Evolutionary conservation across 64 coral and sea anemone species (phyloP), one percentile per base, ranked within the genome.

Genomic region (Astreopora myriophthalma): DNA sequence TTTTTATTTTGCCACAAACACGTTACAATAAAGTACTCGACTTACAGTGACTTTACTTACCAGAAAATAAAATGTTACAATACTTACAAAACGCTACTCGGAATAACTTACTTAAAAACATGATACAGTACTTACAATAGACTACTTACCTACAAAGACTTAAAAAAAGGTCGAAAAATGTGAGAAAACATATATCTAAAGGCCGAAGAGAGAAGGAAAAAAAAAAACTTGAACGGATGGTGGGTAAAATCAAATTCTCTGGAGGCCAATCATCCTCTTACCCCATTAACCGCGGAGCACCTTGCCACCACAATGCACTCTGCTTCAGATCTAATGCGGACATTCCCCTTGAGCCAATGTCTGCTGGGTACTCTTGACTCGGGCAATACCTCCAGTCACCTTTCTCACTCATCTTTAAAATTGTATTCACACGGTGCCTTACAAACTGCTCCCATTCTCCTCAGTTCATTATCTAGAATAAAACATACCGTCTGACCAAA

Each of bases 381-480:
- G 52, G 52, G 17, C 52, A 58, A 20, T 58, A 20, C 9, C 52
- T 58, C 52, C 52, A 58, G 13, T 58, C 52, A 16, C 52, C 52
- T 20, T 58, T 58, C 2, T 20, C 52, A 20, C 52, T 58, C 52
- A 58, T 11, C 52, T 58, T 58, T 20, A 58, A 58, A 16, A 58
- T 58, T 20, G 5, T 12, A 58, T 58, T 58, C 10, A 58, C 52
- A 20, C 52, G 52, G 17, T 58, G 52, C 3, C 17, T 11, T 2
- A 58, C 52, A 11, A 58, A 58, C 17, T 58, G 52, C 17, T 58
- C 12, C 52, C 77, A 61, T 34, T 81, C 77, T 12, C 48, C 77
- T 0, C 77, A 7, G 34, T 81, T 81, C 77, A 28, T 57, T 9
- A 81, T 81, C 77, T 42, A 81, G 31, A 23, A 52, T 32, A 81